Conservation (phyloP, 2,888 invertebrate genomes). For the Lochmaea capreae region DNA sequence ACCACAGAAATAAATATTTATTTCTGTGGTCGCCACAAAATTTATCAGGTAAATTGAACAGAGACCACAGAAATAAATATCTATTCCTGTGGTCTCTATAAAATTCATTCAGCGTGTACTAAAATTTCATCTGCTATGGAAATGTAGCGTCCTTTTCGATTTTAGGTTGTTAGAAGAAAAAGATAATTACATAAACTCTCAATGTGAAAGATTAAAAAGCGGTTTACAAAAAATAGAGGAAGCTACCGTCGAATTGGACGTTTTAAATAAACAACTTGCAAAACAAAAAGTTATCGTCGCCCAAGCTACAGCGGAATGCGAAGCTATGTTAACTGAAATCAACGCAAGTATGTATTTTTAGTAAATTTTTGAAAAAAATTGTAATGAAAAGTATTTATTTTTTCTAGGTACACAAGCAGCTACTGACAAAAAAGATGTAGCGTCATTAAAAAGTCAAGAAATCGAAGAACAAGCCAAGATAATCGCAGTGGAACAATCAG, state of each 20-base stretch:
- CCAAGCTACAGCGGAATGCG: slow-evolving; percentile 85
- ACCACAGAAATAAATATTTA: too few relatives aligned
- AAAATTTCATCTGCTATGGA: too few relatives aligned
- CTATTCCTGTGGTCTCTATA: too few relatives aligned
- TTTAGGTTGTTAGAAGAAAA: slow-evolving; percentile 78
- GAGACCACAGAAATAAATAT: too few relatives aligned
- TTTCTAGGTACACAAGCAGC: slow-evolving; percentile 74
- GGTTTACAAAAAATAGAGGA: slow-evolving; percentile 88
- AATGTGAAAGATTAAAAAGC: slow-evolving; percentile 77
- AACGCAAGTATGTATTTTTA: slow-evolving; percentile 63
- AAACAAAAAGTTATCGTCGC: slow-evolving; percentile 86
- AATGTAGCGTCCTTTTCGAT: background rate
- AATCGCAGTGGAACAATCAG: slow-evolving; percentile 84
- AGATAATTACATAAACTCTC: slow-evolving; percentile 70
- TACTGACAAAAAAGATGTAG: slow-evolving; percentile 81
- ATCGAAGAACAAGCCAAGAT: slow-evolving; percentile 85
- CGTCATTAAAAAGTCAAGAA: slow-evolving; percentile 82
- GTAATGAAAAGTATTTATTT: background rate
- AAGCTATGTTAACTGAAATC: slow-evolving; percentile 81
- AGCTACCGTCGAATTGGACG: slow-evolving; percentile 83
- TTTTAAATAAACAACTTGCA: slow-evolving; percentile 83
- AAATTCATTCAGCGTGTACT: too few relatives aligned
- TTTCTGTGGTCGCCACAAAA: too few relatives aligned
- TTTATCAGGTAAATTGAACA: too few relatives aligned
- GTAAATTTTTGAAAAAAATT: background rate